Evolutionary conservation across 2,113 vertebrate genomes (phyloP), one percentile per base, ranked within the genome.

Genomic region (Perca schrenkii): DNA sequence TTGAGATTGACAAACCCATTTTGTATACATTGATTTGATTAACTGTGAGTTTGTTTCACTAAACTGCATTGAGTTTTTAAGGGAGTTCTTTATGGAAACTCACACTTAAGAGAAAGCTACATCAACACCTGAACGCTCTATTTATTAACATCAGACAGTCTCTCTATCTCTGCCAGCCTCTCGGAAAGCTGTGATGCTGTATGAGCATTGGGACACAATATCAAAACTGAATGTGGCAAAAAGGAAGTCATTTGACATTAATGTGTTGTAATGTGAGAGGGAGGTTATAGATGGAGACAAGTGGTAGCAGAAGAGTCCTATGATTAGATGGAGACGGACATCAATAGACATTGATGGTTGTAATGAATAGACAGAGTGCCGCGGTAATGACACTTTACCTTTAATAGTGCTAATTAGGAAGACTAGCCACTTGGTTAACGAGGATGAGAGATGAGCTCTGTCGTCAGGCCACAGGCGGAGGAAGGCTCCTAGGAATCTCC

Each of bases 391-490:
- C 75, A 87, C 86, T 89, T 91, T 89, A 87, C 89, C 92, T 91
- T 93, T 92, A 94, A 95, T 91, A 89, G 93, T 79, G 77, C 86
- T 94, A 90, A 93, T 94, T 95, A 93, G 88, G 83, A 88, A 79
- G 72, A 85, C 78, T 69, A 80, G 80, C 77, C 87, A 88, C 83
- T 90, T 84, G 79, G 88, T 90, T 82, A 86, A 85, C 50, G 76
- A 84, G 84, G 79, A 88, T 84, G 86, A 91, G 73, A 88, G 72
- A 86, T 77, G 84, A 78, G 77, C 74, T 43, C 82, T 87, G 76
- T 90, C 71, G 50, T 64, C 68, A 61, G 70, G 74, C 67, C 64
- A 72, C 14, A 57, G 77, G 67, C 14, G 57, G 15, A 67, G 36
- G 31, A 77, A 60, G 49, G 49, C 21, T 60, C 13, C 79, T 56